Base-by-base conservation (phyloP, 1,140 invertebrate genomes). In the Pseudomyrmex concolor region DNA sequence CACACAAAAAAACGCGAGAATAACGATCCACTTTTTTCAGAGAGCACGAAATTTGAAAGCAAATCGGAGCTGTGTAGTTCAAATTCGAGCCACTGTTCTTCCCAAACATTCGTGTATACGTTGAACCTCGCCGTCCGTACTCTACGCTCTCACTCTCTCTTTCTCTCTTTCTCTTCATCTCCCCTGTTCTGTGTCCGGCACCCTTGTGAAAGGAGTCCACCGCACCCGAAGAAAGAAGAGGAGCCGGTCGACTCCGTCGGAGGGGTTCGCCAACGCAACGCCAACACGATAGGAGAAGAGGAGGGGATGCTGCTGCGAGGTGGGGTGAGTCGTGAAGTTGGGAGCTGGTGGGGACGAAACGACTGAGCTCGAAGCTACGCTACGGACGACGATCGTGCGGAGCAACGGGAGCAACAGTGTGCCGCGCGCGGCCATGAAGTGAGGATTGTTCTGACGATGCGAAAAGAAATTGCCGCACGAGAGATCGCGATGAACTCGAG, bases 331-430 rank as follows among this genome's bases (percentile, higher is more conserved):
- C 86, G 67, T 25, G 73, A 50, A 54, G 59, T 54, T 25, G 34
- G 34, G 62, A 34, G 15, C 50, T 70, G 54, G 68, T 64, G 80
- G 80, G 51, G 15, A 59, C 57, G 68, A 43, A 34, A 68, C 54
- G 70, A 13, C 77, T 34, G 77, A 81, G 78, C 84, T 77, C 80
- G 72, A 72, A 84, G 81, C 83, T 64, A 71, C 78, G 84, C n/a
- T n/a, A n/a, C n/a, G n/a, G n/a, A n/a, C n/a, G 70, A 68, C 74
- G 86, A 91, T 73, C 85, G 82, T 67, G 50, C 80, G 66, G 90
- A 92, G 92, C 92, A 93, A 93, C 92, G 93, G 92, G 90, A 92
- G 92, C 92, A 93, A 93, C 92, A 93, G 92, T 93, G 91, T 93
- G 91, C 91, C 91, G 92, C 91, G 92, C 91, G 91, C 87, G 90